These are phyloP conservation scores for Limnephilus lunatus DNA, from an alignment of 2,888 invertebrate species.

Conservation along the genomic window DNA sequence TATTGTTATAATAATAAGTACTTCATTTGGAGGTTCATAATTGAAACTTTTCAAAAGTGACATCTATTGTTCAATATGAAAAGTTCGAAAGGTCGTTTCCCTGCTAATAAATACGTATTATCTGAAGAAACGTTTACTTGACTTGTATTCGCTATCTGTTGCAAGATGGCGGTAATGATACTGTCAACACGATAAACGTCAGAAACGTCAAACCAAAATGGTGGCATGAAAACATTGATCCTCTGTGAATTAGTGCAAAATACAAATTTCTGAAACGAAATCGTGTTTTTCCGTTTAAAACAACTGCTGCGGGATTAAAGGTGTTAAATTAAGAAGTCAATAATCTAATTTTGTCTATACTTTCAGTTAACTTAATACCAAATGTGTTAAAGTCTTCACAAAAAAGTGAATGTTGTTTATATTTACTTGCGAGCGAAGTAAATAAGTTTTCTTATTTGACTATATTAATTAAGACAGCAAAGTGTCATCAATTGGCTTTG, in stretches of 20 bases:
- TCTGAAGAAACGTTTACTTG: background rate
- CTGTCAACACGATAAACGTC: conserved; percentile 51
- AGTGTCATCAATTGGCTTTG: background rate
- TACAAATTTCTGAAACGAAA: conserved; percentile 34
- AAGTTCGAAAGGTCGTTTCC: background rate
- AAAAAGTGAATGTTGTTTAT: conserved; percentile 53
- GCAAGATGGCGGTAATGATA: conserved; percentile 46
- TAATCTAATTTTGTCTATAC: background rate
- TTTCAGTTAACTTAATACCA: background rate
- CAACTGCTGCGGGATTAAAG: background rate
- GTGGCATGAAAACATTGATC: conserved; percentile 62
- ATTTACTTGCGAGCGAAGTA: background rate
- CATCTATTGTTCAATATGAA: background rate
- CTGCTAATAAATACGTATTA: too few species aligned
- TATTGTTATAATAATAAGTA: background rate
- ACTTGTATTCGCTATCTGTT: background rate
- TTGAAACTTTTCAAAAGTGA: background rate
- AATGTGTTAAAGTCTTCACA: conserved; percentile 4
- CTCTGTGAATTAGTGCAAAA: conserved; percentile 42
- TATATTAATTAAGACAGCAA: conserved; percentile 13
- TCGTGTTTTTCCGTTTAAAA: background rate
- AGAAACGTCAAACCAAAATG: conserved; percentile 65
- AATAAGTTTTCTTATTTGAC: conserved; percentile 16
- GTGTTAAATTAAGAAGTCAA: background rate
- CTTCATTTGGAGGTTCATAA: background rate